Percentiles rank a stretch among this genome's conserved stretches.
phyloP scores from a whole-genome alignment of 1,140 invertebrate species.

The Diploscapter pachys region DNA sequence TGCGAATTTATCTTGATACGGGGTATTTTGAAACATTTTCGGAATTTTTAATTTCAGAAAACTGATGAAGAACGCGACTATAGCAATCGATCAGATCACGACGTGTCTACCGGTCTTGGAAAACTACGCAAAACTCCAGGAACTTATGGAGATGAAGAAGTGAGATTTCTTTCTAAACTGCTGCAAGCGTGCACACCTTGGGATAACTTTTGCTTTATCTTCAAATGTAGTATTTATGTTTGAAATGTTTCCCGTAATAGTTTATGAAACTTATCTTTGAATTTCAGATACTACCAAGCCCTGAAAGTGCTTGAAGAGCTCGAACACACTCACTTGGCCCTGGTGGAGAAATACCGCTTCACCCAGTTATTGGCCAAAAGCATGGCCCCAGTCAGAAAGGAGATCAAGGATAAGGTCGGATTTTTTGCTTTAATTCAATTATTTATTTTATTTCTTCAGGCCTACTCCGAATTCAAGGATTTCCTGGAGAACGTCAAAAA shows the following conservation, averaged over 20 bases:
- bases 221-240: too few species aligned
- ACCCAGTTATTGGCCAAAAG: slow-evolving; percentile 83
- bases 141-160: slow-evolving; percentile 88
- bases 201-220: too few species aligned
- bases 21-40: too few species aligned
- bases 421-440: not conserved
- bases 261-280: slow-evolving; percentile 20
- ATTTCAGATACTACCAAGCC: slow-evolving; percentile 82
- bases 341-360: slow-evolving; percentile 88
- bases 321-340: slow-evolving; percentile 84
- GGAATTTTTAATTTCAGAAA: slow-evolving; percentile 52
- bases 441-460: slow-evolving; percentile 56
- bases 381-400: slow-evolving; percentile 78
- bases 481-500: slow-evolving; percentile 94
- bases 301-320: slow-evolving; percentile 92
- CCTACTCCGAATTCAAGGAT: slow-evolving; percentile 91
- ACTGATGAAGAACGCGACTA: slow-evolving; percentile 87
- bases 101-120: slow-evolving; percentile 88
- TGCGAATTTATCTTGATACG: too few species aligned
- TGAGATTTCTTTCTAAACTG: slow-evolving; percentile 42
- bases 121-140: slow-evolving; percentile 88
- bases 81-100: slow-evolving; percentile 85
- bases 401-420: slow-evolving; percentile 78
- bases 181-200: too few species aligned
- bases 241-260: not conserved